These are phyloP conservation scores for Spea hammondii DNA, from an alignment of 2,797 vertebrate species.

Conservation along the genomic window DNA sequence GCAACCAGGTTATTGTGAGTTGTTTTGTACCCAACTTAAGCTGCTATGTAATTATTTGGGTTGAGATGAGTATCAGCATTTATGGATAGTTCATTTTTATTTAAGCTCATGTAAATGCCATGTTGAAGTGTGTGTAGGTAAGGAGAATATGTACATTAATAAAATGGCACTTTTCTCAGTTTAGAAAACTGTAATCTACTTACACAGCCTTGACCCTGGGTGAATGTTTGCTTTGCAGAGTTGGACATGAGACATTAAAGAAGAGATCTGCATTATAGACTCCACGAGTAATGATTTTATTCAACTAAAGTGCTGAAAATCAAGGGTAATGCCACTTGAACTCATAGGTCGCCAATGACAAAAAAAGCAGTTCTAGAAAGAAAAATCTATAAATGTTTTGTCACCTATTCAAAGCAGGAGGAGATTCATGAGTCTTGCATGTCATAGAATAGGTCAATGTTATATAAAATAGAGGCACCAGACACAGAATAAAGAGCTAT, in stretches of 20 bases:
- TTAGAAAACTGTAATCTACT: slow-evolving; percentile 44
- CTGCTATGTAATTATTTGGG: no score
- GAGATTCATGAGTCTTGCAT: background rate
- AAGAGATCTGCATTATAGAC: slow-evolving; percentile 27
- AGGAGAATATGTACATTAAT: slow-evolving; percentile 27
- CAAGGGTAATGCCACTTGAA: slow-evolving; percentile 48
- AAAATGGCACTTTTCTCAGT: slow-evolving; percentile 41
- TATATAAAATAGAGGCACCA: no score
- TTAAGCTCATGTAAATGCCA: slow-evolving; percentile 16
- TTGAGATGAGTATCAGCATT: no score
- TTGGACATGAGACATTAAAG: slow-evolving; percentile 29
- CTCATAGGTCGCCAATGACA: slow-evolving; percentile 16
- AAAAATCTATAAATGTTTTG: slow-evolving; percentile 10
- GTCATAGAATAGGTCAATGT: no score
- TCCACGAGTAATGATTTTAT: slow-evolving; percentile 49
- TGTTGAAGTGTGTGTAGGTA: slow-evolving; percentile 11
- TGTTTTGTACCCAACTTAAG: no score
- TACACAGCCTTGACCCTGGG: slow-evolving; percentile 47
- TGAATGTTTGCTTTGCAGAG: slow-evolving; percentile 39
- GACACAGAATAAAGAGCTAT: no score
- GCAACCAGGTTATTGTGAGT: no score
- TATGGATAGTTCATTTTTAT: background rate
- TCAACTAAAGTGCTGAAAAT: slow-evolving; percentile 46
- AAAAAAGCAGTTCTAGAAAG: slow-evolving; percentile 15
- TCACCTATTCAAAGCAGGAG: slow-evolving; percentile 1